Evolutionary conservation across 2,113 vertebrate genomes (phyloP).

Genomic region (Danionella cerebrum): DNA sequence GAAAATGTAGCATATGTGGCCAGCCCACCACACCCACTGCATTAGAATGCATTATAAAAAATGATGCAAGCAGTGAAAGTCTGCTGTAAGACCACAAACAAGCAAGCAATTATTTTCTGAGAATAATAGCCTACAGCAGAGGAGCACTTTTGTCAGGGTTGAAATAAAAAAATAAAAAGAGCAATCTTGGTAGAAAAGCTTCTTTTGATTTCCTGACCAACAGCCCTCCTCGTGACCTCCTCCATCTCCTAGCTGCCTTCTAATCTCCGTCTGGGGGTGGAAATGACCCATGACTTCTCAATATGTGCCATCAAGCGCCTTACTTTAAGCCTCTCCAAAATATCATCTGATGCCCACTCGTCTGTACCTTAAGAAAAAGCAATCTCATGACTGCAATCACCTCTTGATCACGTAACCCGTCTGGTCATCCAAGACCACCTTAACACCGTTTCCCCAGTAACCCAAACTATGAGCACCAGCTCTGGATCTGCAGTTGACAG

Average conservation of each 20-base stretch:
- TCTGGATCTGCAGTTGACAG: neutral
- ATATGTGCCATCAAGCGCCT: constrained; percentile 1
- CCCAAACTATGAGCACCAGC: neutral
- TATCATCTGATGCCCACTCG: constrained; percentile 7
- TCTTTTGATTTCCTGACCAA: constrained; percentile 22
- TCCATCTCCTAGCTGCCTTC: constrained; percentile 30
- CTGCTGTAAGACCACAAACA: neutral
- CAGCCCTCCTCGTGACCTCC: constrained; percentile 31
- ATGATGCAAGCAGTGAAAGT: neutral
- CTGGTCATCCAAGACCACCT: constrained; percentile 13
- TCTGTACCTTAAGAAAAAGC: constrained; percentile 1
- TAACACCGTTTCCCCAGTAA: neutral
- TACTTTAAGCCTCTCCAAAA: neutral
- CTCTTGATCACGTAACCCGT: neutral
- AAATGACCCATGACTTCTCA: constrained; percentile 22
- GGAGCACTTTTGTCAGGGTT: neutral
- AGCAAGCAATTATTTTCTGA: neutral
- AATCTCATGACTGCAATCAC: constrained; percentile 11
- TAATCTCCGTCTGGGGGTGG: constrained; percentile 14
- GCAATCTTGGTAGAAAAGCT: constrained; percentile 20
- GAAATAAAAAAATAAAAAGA: neutral
- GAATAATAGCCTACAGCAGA: constrained; percentile 1
- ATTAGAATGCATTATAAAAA: neutral
- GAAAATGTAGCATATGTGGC: neutral
- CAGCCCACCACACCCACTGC: neutral